Base-by-base conservation (phyloP, 2,113 vertebrate species). In the Alethe diademata region DNA sequence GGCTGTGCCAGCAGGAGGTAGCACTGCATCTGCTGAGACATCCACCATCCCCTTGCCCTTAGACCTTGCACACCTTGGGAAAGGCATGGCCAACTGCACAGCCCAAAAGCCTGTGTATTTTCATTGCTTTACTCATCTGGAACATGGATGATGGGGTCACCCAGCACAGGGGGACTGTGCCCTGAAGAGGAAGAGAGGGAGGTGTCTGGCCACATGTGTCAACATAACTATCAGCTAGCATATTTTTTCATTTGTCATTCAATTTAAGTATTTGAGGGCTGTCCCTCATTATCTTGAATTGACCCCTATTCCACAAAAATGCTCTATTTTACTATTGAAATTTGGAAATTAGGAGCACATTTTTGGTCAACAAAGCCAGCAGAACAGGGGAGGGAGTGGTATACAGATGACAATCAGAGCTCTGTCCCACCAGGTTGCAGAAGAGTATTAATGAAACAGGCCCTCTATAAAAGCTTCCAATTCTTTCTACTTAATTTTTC, bases 361-460 rank as follows among this genome's bases (percentile, higher is more conserved):
- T 67, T 71, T 53, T 8, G 1, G 8, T 33, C 48, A 71, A 43
- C 15, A 64, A 64, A 18, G 8, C 12, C 43, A 57, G 15, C 14
- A 76, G 71, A 69, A 57, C 76, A 73, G 42, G 20, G 22, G 13
- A 71, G 23, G 11, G 16, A 17, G 11, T 16, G n/a, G 29, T 50
- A 18, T 45, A 12, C 0, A 0, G 17, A 19, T 43, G 38, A 31
- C 19, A 78, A 33, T 17, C 45, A 45, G 33, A 14, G 0, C 8
- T n/a, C 70, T 2, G 0, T 67, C 56, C 6, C 31, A 54, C 22
- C 0, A 1, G 26, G 5, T 28, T 69, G 47, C 20, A 66, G 48
- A 57, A 38, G 14, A 19, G 4, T 22, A 31, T 62, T 47, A 33
- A 78, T 45, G 14, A 60, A 90, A n/a, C 12, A 33, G 29, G 17